A percentile compares a stretch with the other conserved stretches of the same genome.
Evolutionary conservation across 1,140 invertebrate species (phyloP).

Genomic region (Drosophila lowei): DNA sequence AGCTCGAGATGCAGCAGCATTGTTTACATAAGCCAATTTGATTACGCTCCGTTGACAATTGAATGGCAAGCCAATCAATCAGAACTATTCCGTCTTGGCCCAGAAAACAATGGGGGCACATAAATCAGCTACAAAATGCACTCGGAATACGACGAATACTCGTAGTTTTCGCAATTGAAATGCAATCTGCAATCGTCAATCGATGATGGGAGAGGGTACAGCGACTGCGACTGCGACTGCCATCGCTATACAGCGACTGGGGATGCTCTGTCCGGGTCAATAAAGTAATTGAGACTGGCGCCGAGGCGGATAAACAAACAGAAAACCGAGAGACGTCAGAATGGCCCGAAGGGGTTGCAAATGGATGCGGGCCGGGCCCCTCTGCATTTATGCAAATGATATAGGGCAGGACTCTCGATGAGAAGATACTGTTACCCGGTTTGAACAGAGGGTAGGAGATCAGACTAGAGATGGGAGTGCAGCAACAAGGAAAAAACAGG

Average conservation of each 20-base stretch:
- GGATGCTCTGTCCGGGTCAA: constrained; percentile 51
- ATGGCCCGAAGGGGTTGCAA: constrained; percentile 39
- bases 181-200: constrained; percentile 22
- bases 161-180: constrained; percentile 59
- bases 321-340: constrained; percentile 23
- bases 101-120: constrained; percentile 41
- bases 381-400: constrained; percentile 52
- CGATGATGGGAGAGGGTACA: constrained; percentile 7
- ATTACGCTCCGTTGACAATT: constrained; percentile 72
- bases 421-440: constrained; percentile 36
- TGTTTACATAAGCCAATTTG: constrained; percentile 77
- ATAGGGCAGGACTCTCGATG: constrained; percentile 8
- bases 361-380: constrained; percentile 36
- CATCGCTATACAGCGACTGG: background rate
- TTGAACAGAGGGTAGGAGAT: constrained; percentile 17
- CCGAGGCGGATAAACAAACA: constrained; percentile 61
- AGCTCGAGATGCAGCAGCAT: constrained; percentile 42
- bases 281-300: constrained; percentile 81
- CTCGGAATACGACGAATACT: constrained; percentile 25
- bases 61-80: constrained; percentile 73
- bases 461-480: background rate
- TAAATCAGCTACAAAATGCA: constrained; percentile 23
- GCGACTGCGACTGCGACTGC: constrained; percentile 19
- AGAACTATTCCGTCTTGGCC: constrained; percentile 52
- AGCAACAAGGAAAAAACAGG: too few relatives aligned